Evolutionary conservation across 2,888 invertebrate species (phyloP).

Genomic region (Eubasilissa splendida): DNA sequence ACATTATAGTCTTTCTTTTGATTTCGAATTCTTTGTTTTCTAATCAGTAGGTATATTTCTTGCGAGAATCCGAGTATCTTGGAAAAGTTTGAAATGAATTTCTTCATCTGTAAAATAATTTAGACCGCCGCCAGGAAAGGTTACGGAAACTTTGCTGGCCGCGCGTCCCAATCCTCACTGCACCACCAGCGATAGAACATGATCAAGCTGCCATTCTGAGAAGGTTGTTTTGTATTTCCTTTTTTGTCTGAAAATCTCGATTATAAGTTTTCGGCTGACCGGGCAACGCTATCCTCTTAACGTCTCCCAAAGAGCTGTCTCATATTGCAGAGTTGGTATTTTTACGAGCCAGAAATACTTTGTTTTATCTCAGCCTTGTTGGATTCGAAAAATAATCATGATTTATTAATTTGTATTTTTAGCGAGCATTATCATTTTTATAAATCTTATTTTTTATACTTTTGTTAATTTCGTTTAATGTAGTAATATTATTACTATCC

Average conservation of each 20-base stretch:
- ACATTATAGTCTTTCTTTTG: no score
- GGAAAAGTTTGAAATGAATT: no score
- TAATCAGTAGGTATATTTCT: no score
- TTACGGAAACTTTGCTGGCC: not conserved
- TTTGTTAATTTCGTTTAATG: no score
- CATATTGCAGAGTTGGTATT: not conserved
- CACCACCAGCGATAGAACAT: not conserved
- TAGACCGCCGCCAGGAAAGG: no score
- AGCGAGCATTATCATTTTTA: not conserved
- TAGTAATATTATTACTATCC: no score
- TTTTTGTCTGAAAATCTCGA: conserved; percentile 1
- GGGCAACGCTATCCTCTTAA: not conserved
- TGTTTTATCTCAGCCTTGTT: not conserved
- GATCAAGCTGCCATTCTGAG: not conserved
- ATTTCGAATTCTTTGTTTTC: no score
- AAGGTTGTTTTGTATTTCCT: not conserved
- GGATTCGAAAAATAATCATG: not conserved
- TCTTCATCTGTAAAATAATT: no score
- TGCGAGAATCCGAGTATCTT: no score
- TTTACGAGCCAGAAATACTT: not conserved
- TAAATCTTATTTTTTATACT: no score
- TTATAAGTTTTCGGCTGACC: conserved; percentile 29
- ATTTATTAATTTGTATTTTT: conserved; percentile 3
- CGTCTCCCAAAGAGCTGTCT: not conserved
- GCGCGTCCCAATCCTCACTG: not conserved